phyloP scores from a whole-genome alignment of 2,888 invertebrate genomes.

The Cordilura impudica region DNA sequence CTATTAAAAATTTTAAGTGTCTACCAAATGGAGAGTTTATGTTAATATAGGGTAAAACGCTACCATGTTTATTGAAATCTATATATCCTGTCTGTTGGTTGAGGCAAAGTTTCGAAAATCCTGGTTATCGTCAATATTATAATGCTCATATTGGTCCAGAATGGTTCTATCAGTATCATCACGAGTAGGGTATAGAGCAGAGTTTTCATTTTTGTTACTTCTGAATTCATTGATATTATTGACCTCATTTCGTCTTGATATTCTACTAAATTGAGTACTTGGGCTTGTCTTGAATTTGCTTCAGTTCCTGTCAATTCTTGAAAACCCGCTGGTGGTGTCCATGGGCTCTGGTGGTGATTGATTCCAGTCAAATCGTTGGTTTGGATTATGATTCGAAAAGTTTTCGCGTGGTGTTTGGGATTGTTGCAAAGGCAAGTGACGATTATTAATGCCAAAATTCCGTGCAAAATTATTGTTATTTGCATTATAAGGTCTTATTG shows the following conservation, averaged over 20 bases:
- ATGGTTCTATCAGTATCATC: neutral
- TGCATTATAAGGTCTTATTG: no score
- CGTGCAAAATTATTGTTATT: no score
- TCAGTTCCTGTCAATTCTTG: neutral
- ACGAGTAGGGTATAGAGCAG: neutral
- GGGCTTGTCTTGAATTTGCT: slow-evolving; percentile 5
- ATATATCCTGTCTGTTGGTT: neutral
- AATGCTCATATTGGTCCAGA: neutral
- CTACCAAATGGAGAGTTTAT: no score
- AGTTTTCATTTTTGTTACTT: neutral
- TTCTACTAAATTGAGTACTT: no score
- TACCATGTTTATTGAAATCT: no score
- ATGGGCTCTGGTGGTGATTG: slow-evolving; percentile 27
- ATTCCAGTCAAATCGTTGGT: neutral
- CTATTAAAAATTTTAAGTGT: no score
- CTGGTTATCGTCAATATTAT: no score
- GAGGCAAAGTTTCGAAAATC: neutral
- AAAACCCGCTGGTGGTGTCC: slow-evolving; percentile 11
- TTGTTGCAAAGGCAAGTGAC: neutral
- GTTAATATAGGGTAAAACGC: no score
- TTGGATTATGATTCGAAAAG: neutral
- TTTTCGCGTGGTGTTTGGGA: neutral
- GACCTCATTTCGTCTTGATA: neutral
- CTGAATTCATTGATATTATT: slow-evolving; percentile 22
- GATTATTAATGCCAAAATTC: neutral